These are phyloP conservation scores for Ectobius pallidus DNA, from an alignment of 2,888 invertebrate genomes.

Conservation along the genomic window DNA sequence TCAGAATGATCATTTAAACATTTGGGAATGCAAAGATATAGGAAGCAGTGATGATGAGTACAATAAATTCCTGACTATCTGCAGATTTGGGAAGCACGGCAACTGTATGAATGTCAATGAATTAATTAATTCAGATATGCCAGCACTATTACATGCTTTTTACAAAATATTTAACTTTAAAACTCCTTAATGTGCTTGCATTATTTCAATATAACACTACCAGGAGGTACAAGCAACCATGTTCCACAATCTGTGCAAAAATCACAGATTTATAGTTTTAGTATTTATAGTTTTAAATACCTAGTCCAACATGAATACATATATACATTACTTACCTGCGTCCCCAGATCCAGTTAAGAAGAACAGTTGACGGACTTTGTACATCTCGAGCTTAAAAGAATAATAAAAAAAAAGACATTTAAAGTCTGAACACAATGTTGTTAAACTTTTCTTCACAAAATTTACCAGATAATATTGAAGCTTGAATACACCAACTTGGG, in stretches of 20 bases:
- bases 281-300: too few relatives aligned
- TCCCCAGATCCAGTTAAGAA: constrained; percentile 83
- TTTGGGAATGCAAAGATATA: too few relatives aligned
- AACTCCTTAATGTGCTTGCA: not conserved
- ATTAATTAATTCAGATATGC: too few relatives aligned
- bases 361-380: constrained; percentile 78
- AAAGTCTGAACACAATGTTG: too few relatives aligned
- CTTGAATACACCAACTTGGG: not conserved
- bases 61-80: too few relatives aligned
- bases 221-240: not conserved
- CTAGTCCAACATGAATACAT: not conserved
- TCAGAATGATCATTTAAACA: too few relatives aligned
- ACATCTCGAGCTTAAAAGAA: constrained; percentile 70
- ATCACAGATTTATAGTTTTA: constrained; percentile 1
- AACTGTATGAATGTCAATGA: too few relatives aligned
- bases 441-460: too few relatives aligned
- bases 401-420: constrained; percentile 29
- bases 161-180: not conserved
- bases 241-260: not conserved
- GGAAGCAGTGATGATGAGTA: too few relatives aligned
- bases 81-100: too few relatives aligned
- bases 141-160: too few relatives aligned
- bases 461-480: constrained; percentile 10
- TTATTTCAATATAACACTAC: not conserved
- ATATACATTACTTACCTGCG: constrained; percentile 58